These are phyloP conservation scores for Protonemura montana DNA, from an alignment of 2,888 invertebrate genomes.

Conservation along the genomic window DNA sequence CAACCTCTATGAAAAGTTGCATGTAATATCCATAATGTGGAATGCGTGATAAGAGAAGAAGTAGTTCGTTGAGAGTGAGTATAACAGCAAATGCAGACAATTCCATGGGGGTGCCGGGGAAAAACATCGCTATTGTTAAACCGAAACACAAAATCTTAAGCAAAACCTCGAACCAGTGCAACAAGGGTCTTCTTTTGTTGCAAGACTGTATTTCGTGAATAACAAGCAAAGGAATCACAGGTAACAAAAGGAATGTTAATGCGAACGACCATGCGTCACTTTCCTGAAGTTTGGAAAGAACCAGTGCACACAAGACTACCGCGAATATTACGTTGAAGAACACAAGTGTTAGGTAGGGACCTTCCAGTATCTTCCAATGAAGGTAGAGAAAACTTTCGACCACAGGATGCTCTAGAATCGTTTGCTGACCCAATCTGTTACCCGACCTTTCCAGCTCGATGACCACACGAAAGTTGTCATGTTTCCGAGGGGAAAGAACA, in stretches of 20 bases:
- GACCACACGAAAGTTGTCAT: not conserved
- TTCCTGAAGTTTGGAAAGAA: too few relatives aligned
- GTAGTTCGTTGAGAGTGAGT: not conserved
- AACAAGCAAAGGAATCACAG: too few relatives aligned
- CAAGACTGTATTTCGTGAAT: too few relatives aligned
- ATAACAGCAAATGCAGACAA: not conserved
- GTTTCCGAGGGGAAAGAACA: too few relatives aligned
- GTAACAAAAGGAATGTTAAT: too few relatives aligned
- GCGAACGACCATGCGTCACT: too few relatives aligned
- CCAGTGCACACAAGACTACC: too few relatives aligned
- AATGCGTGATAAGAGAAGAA: not conserved
- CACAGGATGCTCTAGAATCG: not conserved
- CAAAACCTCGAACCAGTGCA: not conserved
- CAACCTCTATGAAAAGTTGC: not conserved
- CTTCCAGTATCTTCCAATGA: not conserved
- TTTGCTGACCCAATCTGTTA: not conserved
- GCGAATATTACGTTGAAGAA: not conserved
- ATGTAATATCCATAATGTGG: not conserved
- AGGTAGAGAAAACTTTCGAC: not conserved
- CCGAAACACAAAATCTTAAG: not conserved
- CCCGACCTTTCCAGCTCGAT: not conserved
- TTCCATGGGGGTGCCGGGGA: not conserved
- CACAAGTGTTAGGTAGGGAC: not conserved
- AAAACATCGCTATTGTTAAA: not conserved
- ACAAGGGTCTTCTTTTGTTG: too few relatives aligned